Conservation (phyloP, 2,113 vertebrate genomes). For the Spizaetus ornatus region DNA sequence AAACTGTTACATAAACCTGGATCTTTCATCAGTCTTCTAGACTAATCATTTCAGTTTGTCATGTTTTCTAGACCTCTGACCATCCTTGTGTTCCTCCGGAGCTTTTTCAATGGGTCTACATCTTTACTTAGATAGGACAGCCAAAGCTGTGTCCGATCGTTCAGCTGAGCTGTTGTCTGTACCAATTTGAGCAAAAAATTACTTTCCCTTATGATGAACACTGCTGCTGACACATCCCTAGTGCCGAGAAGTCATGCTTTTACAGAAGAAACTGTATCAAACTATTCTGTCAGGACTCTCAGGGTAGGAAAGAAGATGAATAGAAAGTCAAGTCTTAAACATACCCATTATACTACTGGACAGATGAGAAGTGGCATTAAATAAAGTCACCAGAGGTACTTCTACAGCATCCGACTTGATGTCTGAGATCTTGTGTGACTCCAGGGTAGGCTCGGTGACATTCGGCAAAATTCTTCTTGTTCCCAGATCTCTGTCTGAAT, state of each 20-base stretch:
- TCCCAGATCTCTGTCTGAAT: not conserved
- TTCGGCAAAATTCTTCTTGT: not conserved
- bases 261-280: not conserved
- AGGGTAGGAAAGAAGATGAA: not conserved
- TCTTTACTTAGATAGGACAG: not conserved
- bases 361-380: not conserved
- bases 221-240: not conserved
- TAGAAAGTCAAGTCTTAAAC: not conserved
- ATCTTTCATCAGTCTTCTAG: not conserved
- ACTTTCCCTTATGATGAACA: not conserved
- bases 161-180: not conserved
- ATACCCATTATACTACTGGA: not conserved
- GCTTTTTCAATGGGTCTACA: not conserved
- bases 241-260: not conserved
- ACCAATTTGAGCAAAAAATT: not conserved
- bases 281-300: not conserved
- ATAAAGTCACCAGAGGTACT: not conserved
- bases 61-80: not conserved
- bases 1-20: not conserved
- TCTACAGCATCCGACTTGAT: not conserved
- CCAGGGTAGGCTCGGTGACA: not conserved
- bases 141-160: not conserved
- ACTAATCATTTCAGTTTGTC: not conserved
- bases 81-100: not conserved
- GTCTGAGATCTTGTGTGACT: not conserved